These are phyloP conservation scores for Cataglyphis albicans DNA, from an alignment of 2,888 invertebrate genomes.

Conservation along the genomic window DNA sequence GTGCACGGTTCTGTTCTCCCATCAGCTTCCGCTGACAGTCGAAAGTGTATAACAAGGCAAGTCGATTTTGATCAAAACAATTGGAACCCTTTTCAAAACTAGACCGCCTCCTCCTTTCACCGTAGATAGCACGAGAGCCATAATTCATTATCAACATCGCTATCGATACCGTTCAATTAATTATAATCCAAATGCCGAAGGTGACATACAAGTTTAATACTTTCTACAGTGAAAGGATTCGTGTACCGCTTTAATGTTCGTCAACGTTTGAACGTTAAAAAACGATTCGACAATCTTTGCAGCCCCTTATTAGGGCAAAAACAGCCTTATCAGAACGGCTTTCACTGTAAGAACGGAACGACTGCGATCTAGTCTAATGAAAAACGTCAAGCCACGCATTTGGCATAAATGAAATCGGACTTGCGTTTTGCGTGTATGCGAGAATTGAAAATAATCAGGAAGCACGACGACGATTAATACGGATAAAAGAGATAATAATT, in stretches of 20 bases:
- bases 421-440: background rate
- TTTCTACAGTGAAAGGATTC: constrained; percentile 56
- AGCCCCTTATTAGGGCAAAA: constrained; percentile 13
- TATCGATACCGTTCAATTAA: constrained; percentile 36
- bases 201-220: constrained; percentile 37
- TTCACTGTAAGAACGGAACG: constrained; percentile 19
- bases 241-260: background rate
- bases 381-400: background rate
- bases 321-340: constrained; percentile 40
- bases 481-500: background rate
- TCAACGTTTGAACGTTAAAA: constrained; percentile 7
- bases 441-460: constrained; percentile 7
- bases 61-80: constrained; percentile 27
- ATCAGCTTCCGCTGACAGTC: background rate
- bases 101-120: constrained; percentile 66
- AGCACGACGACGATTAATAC: background rate
- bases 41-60: background rate
- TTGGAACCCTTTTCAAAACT: constrained; percentile 49
- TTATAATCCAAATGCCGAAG: constrained; percentile 25
- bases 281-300: constrained; percentile 17
- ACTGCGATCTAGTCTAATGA: background rate
- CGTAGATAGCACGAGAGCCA: constrained; percentile 35
- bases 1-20: background rate
- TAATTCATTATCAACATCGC: constrained; percentile 57
- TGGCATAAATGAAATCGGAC: background rate